A percentile compares a stretch with the other conserved stretches of the same genome.
Conservation (phyloP, 2,888 invertebrate species). For the Phyllotreta striolata region DNA sequence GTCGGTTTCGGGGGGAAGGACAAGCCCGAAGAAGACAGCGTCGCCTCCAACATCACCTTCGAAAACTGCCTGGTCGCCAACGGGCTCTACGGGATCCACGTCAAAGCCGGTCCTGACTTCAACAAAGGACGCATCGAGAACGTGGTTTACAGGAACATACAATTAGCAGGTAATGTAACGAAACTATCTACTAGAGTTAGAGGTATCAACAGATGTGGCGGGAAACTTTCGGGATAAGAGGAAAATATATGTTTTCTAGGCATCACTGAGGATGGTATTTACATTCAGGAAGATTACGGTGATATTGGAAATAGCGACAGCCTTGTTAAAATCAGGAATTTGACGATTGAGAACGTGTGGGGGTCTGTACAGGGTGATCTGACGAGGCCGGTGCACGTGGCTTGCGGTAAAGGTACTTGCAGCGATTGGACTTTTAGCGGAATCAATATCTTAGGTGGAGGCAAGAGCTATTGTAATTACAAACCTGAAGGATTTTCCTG, state of each 20-base stretch:
- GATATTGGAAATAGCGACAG: conserved; percentile 24
- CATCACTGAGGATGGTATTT: conserved; percentile 28
- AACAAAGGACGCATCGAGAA: conserved; percentile 27
- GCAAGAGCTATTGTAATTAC: conserved; percentile 26
- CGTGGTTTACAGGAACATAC: conserved; percentile 29
- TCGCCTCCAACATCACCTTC: conserved; percentile 26
- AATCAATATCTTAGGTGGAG: conserved; percentile 27
- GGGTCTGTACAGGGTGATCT: conserved; percentile 21
- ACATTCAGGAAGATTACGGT: conserved; percentile 34
- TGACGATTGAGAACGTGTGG: conserved; percentile 24
- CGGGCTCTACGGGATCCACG: conserved; percentile 30
- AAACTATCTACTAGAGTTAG: not conserved
- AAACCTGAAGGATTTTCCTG: conserved; percentile 26
- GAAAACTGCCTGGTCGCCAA: conserved; percentile 23
- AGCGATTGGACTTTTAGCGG: conserved; percentile 25
- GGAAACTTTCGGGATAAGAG: not conserved
- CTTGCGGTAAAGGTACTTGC: conserved; percentile 26
- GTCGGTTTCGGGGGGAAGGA: conserved; percentile 16
- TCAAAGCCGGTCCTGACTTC: conserved; percentile 28
- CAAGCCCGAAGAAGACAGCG: conserved; percentile 10
- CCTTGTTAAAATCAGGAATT: conserved; percentile 20
- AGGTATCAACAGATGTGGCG: not conserved
- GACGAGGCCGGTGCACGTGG: conserved; percentile 22
- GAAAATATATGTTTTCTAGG: too few relatives aligned
- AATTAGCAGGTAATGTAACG: conserved; percentile 26